Evolutionary conservation across 2,113 vertebrate species (phyloP), one percentile per base, ranked within the genome.

Genomic region (Pimephales promelas): DNA sequence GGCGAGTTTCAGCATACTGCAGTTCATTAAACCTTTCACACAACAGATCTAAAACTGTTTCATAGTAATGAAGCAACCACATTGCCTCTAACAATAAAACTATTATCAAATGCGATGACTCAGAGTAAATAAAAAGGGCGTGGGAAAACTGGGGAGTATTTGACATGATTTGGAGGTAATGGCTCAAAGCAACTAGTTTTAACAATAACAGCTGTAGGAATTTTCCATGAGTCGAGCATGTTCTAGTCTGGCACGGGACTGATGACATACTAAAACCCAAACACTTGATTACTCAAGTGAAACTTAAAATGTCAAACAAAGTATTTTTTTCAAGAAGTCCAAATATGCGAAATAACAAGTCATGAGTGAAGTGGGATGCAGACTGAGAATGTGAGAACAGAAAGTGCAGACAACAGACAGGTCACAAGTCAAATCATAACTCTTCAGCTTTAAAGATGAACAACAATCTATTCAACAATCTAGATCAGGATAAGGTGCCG

Each of bases 201-300:
- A 70, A n/a, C 22, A 40, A 16, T 40, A 40, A 70, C 20, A 9
- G 72, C 45, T 73, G 54, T 59, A 7, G 54, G 31, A 77, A 34
- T 40, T 77, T 74, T 74, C 14, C 72, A 74, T 5, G 34, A 10
- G 77, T 75, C 28, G 4, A 75, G 20, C 4, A 75, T 54, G 54
- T 52, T 54, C 26, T 75, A 56, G 49, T 66, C 64, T 70, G 4
- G 40, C 43, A 31, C 18, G 18, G 64, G 24, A 70, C 62, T 56
- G 20, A 68, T 56, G 79, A 80, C 61, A 66, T 75, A 22, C 5
- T 49, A 47, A 45, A 77, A 66, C 14, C 28, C 6, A 81, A 68
- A 70, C 64, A 54, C 3, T 56, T 81, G 64, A 81, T 81, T 81
- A 81, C 79, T 81, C 62, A 68, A 70, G 64, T 52, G 79, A 81